Evolutionary conservation across 2,888 invertebrate species (phyloP).

Genomic region (Bibio marci): DNA sequence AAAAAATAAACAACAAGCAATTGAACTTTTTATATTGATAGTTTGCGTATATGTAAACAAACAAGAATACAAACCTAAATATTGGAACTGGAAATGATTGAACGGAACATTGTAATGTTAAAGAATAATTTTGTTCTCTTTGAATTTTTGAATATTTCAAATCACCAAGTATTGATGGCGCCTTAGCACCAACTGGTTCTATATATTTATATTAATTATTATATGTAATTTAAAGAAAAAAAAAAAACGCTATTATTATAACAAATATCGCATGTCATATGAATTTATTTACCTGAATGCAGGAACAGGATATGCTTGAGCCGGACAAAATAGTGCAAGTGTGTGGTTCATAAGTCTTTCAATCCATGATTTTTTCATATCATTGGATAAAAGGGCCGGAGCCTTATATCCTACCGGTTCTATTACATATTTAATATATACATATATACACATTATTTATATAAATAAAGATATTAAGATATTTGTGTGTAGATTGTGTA

Average conservation of each 20-base stretch:
- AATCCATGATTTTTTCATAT: conserved; percentile 34
- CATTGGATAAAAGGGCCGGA: conserved; percentile 35
- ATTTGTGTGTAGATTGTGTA: too few relatives aligned
- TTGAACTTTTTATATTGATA: too few relatives aligned
- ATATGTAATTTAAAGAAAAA: neutral
- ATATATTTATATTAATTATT: conserved; percentile 10
- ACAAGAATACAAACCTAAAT: conserved; percentile 28
- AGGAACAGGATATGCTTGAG: conserved; percentile 59
- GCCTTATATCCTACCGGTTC: conserved; percentile 52
- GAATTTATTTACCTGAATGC: conserved; percentile 35
- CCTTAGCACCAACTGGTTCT: conserved; percentile 55
- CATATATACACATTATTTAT: too few relatives aligned
- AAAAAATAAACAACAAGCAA: too few relatives aligned
- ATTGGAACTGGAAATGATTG: conserved; percentile 33
- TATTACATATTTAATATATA: too few relatives aligned
- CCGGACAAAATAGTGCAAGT: conserved; percentile 55
- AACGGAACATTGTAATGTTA: conserved; percentile 22
- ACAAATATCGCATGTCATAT: too few relatives aligned
- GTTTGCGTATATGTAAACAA: too few relatives aligned
- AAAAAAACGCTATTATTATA: too few relatives aligned
- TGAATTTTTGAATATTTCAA: conserved; percentile 47
- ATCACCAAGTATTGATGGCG: conserved; percentile 52
- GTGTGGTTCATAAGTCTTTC: conserved; percentile 42
- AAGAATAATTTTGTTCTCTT: conserved; percentile 14
- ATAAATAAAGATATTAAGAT: too few relatives aligned